These are phyloP conservation scores for Varanus komodoensis DNA, from an alignment of 2,113 vertebrate genomes.

Conservation along the genomic window DNA sequence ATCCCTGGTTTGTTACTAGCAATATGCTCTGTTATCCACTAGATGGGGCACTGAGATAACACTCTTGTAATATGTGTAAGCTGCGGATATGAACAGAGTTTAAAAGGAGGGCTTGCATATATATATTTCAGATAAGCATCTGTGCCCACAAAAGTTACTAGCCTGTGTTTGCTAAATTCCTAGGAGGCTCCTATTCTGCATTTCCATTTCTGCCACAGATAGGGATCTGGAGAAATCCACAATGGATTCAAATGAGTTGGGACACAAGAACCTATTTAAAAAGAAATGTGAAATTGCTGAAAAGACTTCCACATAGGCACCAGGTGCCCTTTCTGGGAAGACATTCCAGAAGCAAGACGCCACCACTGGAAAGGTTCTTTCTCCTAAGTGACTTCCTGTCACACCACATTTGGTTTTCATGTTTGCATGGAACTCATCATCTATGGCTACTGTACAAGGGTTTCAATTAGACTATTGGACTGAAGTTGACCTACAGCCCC, in stretches of 20 bases:
- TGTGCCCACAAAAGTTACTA: too few species aligned
- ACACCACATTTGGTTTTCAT: too few species aligned
- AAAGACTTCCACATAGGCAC: too few species aligned
- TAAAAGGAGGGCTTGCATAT: not conserved
- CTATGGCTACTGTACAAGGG: not conserved
- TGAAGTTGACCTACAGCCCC: too few species aligned
- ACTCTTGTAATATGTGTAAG: not conserved
- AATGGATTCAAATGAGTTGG: too few species aligned
- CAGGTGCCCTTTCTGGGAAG: too few species aligned
- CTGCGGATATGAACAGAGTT: not conserved
- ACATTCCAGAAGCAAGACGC: too few species aligned
- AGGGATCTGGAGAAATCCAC: not conserved
- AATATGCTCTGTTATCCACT: conserved; percentile 43
- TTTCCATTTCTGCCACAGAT: not conserved
- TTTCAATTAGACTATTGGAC: not conserved
- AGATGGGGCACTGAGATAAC: conserved; percentile 64
- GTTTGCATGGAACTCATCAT: too few species aligned
- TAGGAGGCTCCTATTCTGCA: not conserved
- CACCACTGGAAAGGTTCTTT: too few species aligned
- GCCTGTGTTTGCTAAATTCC: not conserved
- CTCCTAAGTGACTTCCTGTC: too few species aligned
- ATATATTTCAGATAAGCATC: not conserved
- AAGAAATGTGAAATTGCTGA: too few species aligned
- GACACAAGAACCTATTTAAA: too few species aligned
- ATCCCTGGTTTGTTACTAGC: not conserved